Evolutionary conservation across 1,140 invertebrate genomes (phyloP).

Genomic region (Brachionus manjavacas): DNA sequence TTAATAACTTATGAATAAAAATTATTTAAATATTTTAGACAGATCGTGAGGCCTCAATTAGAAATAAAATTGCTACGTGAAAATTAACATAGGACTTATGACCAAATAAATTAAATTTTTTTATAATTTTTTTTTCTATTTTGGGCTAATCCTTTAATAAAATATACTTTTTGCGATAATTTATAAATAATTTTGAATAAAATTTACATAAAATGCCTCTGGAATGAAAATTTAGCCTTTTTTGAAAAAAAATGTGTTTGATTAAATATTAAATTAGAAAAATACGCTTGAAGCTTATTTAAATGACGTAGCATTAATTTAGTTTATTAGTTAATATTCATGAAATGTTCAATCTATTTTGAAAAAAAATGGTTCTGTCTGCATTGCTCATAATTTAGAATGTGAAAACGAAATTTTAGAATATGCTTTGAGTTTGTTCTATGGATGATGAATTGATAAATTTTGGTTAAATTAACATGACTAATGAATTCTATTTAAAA

Average conservation of each 20-base stretch:
- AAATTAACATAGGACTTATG: not conserved
- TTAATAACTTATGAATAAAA: not conserved
- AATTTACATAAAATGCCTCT: not conserved
- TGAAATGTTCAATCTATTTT: not conserved
- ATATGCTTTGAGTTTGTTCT: not conserved
- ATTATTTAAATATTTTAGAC: not conserved
- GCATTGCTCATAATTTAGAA: not conserved
- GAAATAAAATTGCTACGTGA: not conserved
- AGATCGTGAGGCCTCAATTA: not conserved
- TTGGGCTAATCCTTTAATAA: not conserved
- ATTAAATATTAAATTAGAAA: not conserved
- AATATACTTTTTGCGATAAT: not conserved
- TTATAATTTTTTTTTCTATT: not conserved
- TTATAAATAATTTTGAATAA: not conserved
- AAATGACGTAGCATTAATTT: not conserved
- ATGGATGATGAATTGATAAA: not conserved
- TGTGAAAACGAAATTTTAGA: not conserved
- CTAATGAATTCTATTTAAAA: not conserved
- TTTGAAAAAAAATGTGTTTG: not conserved
- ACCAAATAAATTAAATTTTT: not conserved
- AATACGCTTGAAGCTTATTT: not conserved
- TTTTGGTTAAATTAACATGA: not conserved
- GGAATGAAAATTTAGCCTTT: not conserved
- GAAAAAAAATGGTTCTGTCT: not conserved
- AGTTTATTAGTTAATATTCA: not conserved